Evolutionary conservation across 2,113 vertebrate species (phyloP).

Genomic region (Cyprinus carpio): DNA sequence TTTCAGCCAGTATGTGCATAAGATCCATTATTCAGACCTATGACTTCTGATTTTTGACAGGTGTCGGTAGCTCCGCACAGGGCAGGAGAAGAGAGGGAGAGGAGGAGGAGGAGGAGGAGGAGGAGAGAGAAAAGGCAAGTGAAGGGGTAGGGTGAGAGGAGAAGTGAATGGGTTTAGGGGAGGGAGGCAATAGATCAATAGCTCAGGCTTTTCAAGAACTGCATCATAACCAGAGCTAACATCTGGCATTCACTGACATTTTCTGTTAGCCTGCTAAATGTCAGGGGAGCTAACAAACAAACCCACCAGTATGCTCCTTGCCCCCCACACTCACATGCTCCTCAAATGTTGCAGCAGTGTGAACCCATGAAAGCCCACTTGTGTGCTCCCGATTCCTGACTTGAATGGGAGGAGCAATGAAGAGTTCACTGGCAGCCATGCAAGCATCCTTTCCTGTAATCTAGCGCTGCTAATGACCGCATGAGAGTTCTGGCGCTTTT

Average conservation of each 20-base stretch:
- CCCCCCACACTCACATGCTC: neutral
- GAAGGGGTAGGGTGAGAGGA: constrained; percentile 40
- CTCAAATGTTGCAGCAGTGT: constrained; percentile 54
- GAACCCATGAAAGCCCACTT: constrained; percentile 24
- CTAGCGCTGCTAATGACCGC: neutral
- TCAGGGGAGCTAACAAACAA: constrained; percentile 68
- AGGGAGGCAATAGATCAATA: constrained; percentile 63
- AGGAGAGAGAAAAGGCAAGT: constrained; percentile 19
- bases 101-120: neutral
- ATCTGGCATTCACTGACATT: constrained; percentile 77
- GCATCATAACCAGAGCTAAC: constrained; percentile 69
- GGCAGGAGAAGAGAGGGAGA: constrained; percentile 1
- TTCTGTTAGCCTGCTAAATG: constrained; percentile 72
- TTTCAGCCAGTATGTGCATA: neutral
- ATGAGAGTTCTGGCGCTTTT: neutral
- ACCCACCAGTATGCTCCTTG: constrained; percentile 42
- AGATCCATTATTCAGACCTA: constrained; percentile 15
- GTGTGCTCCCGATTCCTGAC: neutral
- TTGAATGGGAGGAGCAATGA: neutral
- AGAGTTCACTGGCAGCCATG: neutral
- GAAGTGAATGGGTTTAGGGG: constrained; percentile 43
- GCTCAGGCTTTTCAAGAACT: constrained; percentile 62
- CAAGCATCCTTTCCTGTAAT: neutral
- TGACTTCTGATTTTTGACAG: constrained; percentile 40
- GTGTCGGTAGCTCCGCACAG: neutral